These are phyloP conservation scores for Heliornis fulica DNA, from an alignment of 2,113 vertebrate species.

Conservation along the genomic window DNA sequence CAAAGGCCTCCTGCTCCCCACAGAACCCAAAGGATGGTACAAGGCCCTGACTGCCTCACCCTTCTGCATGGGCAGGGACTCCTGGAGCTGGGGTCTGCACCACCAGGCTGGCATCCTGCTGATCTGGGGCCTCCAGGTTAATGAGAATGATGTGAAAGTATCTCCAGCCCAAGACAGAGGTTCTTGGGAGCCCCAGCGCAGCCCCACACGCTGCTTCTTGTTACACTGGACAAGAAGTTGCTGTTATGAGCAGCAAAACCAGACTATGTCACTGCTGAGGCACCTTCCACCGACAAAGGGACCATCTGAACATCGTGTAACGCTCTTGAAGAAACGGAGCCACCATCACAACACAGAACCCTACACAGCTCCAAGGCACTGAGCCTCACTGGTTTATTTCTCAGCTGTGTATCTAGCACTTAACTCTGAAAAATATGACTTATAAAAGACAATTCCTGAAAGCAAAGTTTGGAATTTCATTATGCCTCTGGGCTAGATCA, in stretches of 20 bases:
- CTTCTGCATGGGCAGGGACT: neutral
- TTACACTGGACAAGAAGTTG: neutral
- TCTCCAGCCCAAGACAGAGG: neutral
- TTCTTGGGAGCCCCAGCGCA: neutral
- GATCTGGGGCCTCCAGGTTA: neutral
- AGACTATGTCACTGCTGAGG: neutral
- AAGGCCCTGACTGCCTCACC: neutral
- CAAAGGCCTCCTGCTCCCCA: neutral
- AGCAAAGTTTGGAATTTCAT: conserved; percentile 93
- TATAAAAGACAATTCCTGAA: conserved; percentile 89
- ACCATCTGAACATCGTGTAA: neutral
- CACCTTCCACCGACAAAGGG: neutral
- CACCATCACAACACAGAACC: neutral
- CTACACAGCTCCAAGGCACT: neutral
- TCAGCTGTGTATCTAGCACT: conserved; percentile 77
- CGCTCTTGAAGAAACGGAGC: neutral
- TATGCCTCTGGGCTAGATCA: conserved; percentile 88
- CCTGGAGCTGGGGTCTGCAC: too few species aligned
- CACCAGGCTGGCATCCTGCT: neutral
- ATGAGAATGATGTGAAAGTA: accelerated
- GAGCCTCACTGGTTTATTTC: conserved; percentile 47
- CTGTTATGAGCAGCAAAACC: neutral
- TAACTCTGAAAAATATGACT: conserved; percentile 91
- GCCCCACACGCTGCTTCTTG: neutral
- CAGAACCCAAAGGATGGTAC: neutral